Evolutionary conservation across 2,888 invertebrate species (phyloP).

Genomic region (Tineola bisselliella): DNA sequence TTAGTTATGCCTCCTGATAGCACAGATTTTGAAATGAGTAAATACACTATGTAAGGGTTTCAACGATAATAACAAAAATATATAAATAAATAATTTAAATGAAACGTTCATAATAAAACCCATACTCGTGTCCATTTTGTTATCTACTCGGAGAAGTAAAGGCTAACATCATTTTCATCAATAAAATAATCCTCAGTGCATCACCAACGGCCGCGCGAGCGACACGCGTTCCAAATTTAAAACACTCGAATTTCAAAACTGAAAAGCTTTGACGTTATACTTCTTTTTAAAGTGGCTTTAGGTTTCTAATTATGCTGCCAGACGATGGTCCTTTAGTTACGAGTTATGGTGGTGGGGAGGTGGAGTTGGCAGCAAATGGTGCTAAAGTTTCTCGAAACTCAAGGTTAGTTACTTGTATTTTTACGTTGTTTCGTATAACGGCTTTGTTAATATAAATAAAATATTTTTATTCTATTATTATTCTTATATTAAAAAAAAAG

Average conservation of each 20-base stretch:
- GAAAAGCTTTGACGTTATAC: not conserved
- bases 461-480: no score
- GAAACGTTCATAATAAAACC: not conserved
- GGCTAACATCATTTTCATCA: constrained; percentile 49
- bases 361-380: constrained; percentile 50
- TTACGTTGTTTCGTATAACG: constrained; percentile 9
- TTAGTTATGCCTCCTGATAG: no score
- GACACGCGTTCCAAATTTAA: constrained; percentile 15
- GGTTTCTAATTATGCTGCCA: constrained; percentile 28
- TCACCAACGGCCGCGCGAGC: constrained; percentile 30
- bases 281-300: not conserved
- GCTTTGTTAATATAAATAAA: not conserved
- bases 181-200: constrained; percentile 29
- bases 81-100: not conserved
- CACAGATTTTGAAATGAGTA: no score
- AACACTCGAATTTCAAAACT: not conserved
- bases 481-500: no score
- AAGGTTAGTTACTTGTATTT: constrained; percentile 36
- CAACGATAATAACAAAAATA: no score
- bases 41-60: no score
- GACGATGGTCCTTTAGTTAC: constrained; percentile 57
- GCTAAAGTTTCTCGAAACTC: constrained; percentile 48
- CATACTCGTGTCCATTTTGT: not conserved
- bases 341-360: constrained; percentile 52
- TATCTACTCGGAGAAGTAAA: constrained; percentile 7